These are phyloP conservation scores for Nemoura dubitans DNA, from an alignment of 2,888 invertebrate genomes.

Conservation along the genomic window DNA sequence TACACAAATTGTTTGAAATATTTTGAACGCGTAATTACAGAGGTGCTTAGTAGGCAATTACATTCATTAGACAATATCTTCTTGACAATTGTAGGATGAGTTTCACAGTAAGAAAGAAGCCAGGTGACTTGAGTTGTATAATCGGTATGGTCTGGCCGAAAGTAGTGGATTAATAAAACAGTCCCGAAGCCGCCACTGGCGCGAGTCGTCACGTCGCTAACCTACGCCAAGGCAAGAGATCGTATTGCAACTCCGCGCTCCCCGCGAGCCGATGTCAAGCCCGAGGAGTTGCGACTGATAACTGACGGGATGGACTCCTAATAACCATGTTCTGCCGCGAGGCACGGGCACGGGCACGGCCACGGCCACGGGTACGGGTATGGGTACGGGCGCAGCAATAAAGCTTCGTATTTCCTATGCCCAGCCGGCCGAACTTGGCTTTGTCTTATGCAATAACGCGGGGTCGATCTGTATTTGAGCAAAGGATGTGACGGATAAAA, in stretches of 20 bases:
- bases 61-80: too few species aligned
- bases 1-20: too few species aligned
- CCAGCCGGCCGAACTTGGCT: not conserved
- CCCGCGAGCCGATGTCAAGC: not conserved
- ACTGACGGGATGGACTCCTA: not conserved
- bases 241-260: not conserved
- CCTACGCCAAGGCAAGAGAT: not conserved
- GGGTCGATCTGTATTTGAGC: slow-evolving; percentile 9
- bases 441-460: not conserved
- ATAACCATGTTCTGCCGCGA: not conserved
- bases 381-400: too few species aligned
- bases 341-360: too few species aligned
- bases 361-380: too few species aligned
- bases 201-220: not conserved
- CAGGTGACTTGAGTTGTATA: too few species aligned
- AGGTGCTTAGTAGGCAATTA: too few species aligned
- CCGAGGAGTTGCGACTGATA: not conserved
- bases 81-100: too few species aligned
- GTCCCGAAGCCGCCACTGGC: not conserved
- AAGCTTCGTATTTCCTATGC: not conserved
- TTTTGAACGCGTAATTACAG: too few species aligned
- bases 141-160: too few species aligned
- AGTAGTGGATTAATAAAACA: too few species aligned
- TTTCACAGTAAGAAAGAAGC: too few species aligned
- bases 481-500: slow-evolving; percentile 26